phyloP scores from a whole-genome alignment of 2,113 vertebrate genomes.

The Merops nubicus region DNA sequence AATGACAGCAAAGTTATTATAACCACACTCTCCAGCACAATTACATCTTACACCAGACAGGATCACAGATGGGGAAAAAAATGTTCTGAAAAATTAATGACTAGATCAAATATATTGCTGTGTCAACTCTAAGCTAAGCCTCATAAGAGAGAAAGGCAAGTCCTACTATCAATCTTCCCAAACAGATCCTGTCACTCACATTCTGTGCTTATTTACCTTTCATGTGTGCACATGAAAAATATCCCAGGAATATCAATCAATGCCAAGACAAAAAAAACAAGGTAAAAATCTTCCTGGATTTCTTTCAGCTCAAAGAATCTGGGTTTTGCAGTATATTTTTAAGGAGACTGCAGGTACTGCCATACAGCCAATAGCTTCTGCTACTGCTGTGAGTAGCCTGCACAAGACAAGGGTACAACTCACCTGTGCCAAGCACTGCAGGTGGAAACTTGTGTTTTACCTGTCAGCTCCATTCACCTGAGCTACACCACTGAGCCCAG shows the following conservation, averaged over 20 bases:
- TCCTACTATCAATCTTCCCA: neutral
- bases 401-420: neutral
- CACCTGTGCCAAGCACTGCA: neutral
- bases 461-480: neutral
- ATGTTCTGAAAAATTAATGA: constrained; percentile 48
- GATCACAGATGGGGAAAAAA: constrained; percentile 10
- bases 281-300: neutral
- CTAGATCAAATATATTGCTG: constrained; percentile 16
- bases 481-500: neutral
- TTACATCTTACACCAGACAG: neutral
- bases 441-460: neutral
- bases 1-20: neutral
- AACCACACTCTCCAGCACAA: neutral
- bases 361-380: fast-evolving
- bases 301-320: neutral
- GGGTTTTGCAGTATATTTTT: neutral
- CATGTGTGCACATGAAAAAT: neutral
- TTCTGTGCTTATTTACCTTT: neutral
- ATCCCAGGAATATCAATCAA: neutral
- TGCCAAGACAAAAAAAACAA: neutral
- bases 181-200: neutral
- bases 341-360: neutral
- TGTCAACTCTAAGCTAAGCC: neutral
- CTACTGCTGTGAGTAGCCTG: neutral
- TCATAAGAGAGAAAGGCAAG: neutral